phyloP scores from a whole-genome alignment of 2,888 invertebrate genomes.

The Diadegma fenestrale region DNA sequence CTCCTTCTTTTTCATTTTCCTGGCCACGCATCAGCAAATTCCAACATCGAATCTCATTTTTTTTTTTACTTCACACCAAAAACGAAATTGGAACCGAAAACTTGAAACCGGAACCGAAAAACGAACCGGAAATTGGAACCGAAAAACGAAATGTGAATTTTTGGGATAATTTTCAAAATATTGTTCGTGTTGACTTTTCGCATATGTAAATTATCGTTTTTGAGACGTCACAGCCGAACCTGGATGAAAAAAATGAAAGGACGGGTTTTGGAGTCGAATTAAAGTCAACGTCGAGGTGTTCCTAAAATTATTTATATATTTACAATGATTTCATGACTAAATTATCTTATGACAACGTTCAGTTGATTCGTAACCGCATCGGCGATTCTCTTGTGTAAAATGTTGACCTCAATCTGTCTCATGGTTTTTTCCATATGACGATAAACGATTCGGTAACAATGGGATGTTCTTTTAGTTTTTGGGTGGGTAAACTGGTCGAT shows the following conservation, averaged over 20 bases:
- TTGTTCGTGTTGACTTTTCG: not conserved
- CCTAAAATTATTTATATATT: constrained; percentile 41
- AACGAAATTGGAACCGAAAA: no score
- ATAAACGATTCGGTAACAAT: constrained; percentile 97
- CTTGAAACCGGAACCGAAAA: no score
- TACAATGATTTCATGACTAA: constrained; percentile 35
- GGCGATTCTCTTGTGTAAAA: constrained; percentile 92
- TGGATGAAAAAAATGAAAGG: not conserved
- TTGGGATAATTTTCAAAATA: not conserved
- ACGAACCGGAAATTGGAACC: no score
- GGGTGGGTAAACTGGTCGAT: constrained; percentile 95
- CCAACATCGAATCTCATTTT: not conserved
- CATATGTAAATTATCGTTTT: not conserved
- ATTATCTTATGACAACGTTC: constrained; percentile 72
- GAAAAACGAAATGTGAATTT: not conserved
- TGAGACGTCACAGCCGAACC: not conserved
- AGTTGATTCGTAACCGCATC: constrained; percentile 83
- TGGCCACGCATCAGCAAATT: constrained; percentile 6
- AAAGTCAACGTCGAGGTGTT: not conserved
- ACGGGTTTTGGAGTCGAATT: not conserved
- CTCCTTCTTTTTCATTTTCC: constrained; percentile 40
- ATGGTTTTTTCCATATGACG: constrained; percentile 96
- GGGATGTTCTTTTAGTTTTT: constrained; percentile 92
- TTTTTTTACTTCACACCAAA: not conserved
- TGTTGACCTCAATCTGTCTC: constrained; percentile 94